phyloP scores from a whole-genome alignment of 2,888 invertebrate genomes.

The Enchytraeus crypticus region DNA sequence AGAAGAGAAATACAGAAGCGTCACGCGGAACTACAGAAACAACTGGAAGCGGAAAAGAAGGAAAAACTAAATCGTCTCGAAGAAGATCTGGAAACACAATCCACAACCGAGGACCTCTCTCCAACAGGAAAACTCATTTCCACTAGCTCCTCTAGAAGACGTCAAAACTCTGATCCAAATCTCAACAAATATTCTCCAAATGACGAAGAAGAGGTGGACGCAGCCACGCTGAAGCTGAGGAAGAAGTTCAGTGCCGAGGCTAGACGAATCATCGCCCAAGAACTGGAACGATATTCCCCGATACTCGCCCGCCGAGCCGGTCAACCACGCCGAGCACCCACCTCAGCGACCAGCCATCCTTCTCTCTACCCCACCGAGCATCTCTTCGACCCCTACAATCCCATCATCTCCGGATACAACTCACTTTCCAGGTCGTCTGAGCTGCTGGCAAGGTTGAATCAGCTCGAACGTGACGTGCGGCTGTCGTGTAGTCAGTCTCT shows the following conservation, averaged over 20 bases:
- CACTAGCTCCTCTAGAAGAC: conserved; percentile 42
- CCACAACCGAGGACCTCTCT: not conserved
- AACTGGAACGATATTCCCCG: conserved; percentile 3
- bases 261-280: not conserved
- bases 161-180: conserved; percentile 55
- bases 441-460: conserved; percentile 11
- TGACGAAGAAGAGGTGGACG: conserved; percentile 51
- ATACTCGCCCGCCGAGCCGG: not conserved
- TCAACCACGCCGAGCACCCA: not conserved
- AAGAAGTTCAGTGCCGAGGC: conserved; percentile 12
- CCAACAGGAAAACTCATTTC: not conserved
- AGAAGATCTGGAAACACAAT: not conserved
- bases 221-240: conserved; percentile 31
- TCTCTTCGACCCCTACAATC: not conserved
- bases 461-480: conserved; percentile 14
- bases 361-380: not conserved
- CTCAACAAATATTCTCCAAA: conserved; percentile 53
- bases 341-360: not conserved
- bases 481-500: conserved; percentile 23
- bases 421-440: conserved; percentile 21
- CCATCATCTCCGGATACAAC: not conserved
- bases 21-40: not conserved
- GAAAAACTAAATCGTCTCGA: not conserved
- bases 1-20: not conserved
- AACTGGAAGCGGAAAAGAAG: not conserved